phyloP scores from a whole-genome alignment of 2,797 vertebrate genomes.

The Danionella dracula region DNA sequence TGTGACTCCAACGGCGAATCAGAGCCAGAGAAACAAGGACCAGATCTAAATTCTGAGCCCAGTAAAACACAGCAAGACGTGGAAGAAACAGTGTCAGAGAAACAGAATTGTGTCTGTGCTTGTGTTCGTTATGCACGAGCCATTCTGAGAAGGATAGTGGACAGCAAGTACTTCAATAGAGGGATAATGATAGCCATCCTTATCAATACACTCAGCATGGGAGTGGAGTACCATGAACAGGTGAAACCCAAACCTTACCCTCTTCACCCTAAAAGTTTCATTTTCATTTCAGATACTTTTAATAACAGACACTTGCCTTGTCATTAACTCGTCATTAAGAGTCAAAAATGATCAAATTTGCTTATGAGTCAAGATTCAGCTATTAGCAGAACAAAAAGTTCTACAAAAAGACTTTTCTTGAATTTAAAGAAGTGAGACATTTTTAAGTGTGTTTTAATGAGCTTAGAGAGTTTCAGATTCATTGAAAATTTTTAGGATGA shows the following conservation, averaged over 20 bases:
- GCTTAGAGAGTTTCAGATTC: too few relatives aligned
- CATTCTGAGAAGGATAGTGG: constrained; percentile 70
- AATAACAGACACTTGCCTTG: too few relatives aligned
- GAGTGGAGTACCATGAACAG: constrained; percentile 94
- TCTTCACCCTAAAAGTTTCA: too few relatives aligned
- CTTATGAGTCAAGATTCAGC: too few relatives aligned
- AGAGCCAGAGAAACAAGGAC: constrained; percentile 25
- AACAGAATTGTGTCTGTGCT: constrained; percentile 12
- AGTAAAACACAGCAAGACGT: constrained; percentile 16
- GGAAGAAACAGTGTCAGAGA: not conserved
- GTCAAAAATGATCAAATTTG: too few relatives aligned
- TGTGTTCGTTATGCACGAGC: constrained; percentile 16
- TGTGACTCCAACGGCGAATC: constrained; percentile 29
- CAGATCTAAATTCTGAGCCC: not conserved
- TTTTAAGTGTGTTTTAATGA: too few relatives aligned
- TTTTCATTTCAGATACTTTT: too few relatives aligned
- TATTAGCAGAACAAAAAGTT: too few relatives aligned
- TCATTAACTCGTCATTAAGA: too few relatives aligned
- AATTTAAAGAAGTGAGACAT: too few relatives aligned
- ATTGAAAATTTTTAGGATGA: too few relatives aligned
- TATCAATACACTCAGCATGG: constrained; percentile 95
- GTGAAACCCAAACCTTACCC: constrained; percentile 53
- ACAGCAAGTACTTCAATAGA: constrained; percentile 95
- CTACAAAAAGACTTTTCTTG: too few relatives aligned
- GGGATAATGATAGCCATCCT: constrained; percentile 97